Evolutionary conservation across 2,797 vertebrate species (phyloP), one percentile per base, ranked within the genome.

Genomic region (Sphaeramia orbicularis): DNA sequence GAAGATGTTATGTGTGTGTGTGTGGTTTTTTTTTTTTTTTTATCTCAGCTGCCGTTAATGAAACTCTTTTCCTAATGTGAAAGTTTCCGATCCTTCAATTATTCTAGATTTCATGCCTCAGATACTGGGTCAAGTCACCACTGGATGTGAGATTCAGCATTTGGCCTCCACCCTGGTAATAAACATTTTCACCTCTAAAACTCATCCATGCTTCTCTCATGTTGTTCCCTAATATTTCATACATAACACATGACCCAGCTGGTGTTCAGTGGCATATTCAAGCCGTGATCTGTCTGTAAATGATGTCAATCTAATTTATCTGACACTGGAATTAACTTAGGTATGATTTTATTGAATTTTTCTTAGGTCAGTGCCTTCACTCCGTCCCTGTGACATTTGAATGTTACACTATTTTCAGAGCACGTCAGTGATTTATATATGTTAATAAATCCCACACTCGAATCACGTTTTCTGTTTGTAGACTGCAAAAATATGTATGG

Each of bases 271-370:
- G n/a, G 5, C 47, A 51, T 32, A 15, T 43, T 61, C 36, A n/a
- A 10, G 21, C 5, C 37, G 7, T 41, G 21, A 6, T 40, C 18
- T 55, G n/a, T 18, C 51, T 38, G 58, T 67, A 9, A 41, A 51
- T 43, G 35, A 5, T 12, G 16, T 56, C n/a, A 10, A 54, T 73
- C 41, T 9, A 15, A 16, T 68, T 37, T 15, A 13, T 44, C 3
- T 30, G 14, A 47, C 24, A 16, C 8, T 15, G 7, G 54, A 45
- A 52, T 36, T 65, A 36, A 8, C 14, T 45, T 35, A 4, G 9
- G 1, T 38, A 10, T 12, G n/a, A 55, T 55, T 47, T 36, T 51
- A 65, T 36, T 41, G 16, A 41, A 24, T 24, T 24, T 2, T 24
- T 24, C 21, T 24, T 24, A 4, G 21, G 21, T 4, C 21, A 24